Conservation (phyloP, 2,888 invertebrate species). For the Meliscaeva auricollis region DNA sequence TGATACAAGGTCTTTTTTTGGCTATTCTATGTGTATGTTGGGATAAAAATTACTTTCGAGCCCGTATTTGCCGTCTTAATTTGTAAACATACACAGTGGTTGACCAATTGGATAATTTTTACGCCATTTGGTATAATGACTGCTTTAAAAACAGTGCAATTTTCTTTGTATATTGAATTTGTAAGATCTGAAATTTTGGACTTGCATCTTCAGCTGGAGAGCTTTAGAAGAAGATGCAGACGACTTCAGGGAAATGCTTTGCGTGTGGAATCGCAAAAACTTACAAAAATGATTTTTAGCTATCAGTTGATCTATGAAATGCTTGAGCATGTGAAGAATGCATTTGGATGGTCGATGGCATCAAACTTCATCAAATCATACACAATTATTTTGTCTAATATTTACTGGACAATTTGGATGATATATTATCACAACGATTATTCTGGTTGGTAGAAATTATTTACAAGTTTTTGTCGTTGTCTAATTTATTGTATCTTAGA, state of each 20-base stretch:
- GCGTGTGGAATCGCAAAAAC: neutral
- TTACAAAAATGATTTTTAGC: conserved; percentile 4
- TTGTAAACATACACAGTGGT: conserved; percentile 21
- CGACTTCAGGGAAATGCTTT: conserved; percentile 30
- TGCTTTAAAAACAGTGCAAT: conserved; percentile 2
- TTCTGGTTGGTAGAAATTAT: conserved; percentile 26
- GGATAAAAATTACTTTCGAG: conserved; percentile 15
- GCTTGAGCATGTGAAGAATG: conserved; percentile 20
- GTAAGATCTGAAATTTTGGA: conserved; percentile 27
- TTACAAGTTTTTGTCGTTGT: neutral
- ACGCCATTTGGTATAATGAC: conserved; percentile 18
- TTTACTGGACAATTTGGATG: conserved; percentile 26
- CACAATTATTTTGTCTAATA: conserved; percentile 13
- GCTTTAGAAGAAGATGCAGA: conserved; percentile 24
- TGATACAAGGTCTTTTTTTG: conserved; percentile 22
- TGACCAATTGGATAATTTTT: conserved; percentile 24
- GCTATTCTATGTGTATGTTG: conserved; percentile 19
- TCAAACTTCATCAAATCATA: conserved; percentile 33
- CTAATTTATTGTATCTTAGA: neutral
- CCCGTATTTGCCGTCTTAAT: neutral
- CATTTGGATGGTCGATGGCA: conserved; percentile 26
- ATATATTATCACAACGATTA: conserved; percentile 11
- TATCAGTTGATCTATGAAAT: conserved; percentile 41
- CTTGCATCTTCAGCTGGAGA: conserved; percentile 2
- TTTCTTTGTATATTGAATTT: conserved; percentile 25